Base-by-base conservation (phyloP, 2,113 vertebrate genomes). In the Neoarius graeffei region DNA sequence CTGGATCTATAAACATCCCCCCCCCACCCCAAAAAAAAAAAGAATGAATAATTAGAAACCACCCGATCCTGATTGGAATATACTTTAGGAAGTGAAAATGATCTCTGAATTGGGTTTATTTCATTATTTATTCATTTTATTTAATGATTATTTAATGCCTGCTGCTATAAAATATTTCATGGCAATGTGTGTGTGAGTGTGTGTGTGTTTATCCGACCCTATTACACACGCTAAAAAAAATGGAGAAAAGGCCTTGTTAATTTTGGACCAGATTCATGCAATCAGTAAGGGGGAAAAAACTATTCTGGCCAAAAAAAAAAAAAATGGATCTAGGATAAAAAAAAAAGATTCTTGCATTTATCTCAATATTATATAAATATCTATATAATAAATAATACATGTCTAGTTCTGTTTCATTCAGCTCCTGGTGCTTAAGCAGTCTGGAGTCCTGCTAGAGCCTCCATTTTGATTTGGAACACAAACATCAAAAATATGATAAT, bases 381-480 rank as follows among this genome's bases (percentile, higher is more conserved):
- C 57, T 11, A 30, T 25, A 81, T 74, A 25, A 86, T 81, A n/a
- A 66, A 86, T 73, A 14, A 67, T 2, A 82, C 23, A 67, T 0
- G 42, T 80, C 25, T 25, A 27, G 59, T 52, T 27, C 27, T 67
- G 76, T 48, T 48, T 74, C 35, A 25, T 71, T 79, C 8, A 77
- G 57, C 67, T 42, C 71, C 56, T 30, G 6, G 76, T 1, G 52
- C 76, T 56, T 74, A 42, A 48, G 35, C 42, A 57, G 79, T 30
- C 23, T 69, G 42, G 74, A 64, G 48, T 11, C 25, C 69, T 89
- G 88, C 87, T 90, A 91, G 84, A 88, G 89, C 93, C 92, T 93
- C 94, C 94, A 95, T 94, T 95, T 94, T 94, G 95, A 93, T 93
- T 93, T 93, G 91, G 92, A 95, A 92, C 92, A 90, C n/a, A 83